Base-by-base conservation (phyloP, 2,113 vertebrate genomes). In the Callocephalon fimbriatum region DNA sequence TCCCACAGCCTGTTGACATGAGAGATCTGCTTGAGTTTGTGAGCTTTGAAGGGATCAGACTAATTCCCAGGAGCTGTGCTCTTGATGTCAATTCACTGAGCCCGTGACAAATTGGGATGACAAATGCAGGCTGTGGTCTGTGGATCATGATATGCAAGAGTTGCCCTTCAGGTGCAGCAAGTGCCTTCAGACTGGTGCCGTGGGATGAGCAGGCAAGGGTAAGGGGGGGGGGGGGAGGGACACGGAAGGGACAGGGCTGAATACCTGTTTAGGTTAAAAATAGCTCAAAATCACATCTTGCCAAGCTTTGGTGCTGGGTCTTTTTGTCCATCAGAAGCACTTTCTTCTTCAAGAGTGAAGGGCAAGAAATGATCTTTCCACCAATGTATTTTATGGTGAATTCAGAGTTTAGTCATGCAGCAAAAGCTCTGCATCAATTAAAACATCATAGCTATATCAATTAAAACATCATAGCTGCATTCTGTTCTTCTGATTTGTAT, bases 11-110 rank as follows among this genome's bases (percentile, higher is more conserved):
- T 91, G 86, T 95, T 93, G 88, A 93, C 92, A 63, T 61, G 95
- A 92, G 83, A 88, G 83, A 92, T 94, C 90, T 91, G 65, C 76
- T 89, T 13, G 94, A 95, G 51, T 95, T 74, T 68, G 61, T 66
- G 88, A 75, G 92, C 89, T 94, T 88, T 95, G 92, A 88, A 66
- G 76, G 95, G 88, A 95, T 95, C 95, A 95, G 86, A 89, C 86
- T 65, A 77, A 75, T 88, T 94, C 88, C 92, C 90, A 87, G 82
- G 92, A 84, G 86, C 93, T 0, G 18, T 11, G 22, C 76, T 91
- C 75, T 92, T 78, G 67, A 67, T 93, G 92, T 83, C 95, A 92
- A 37, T 88, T 97, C 72, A 75, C 79, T 90, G 86, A 94, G 89
- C 73, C 93, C 2, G 1, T 96, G 95, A 88, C 94, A 88, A 94